Base-by-base conservation (phyloP, 2,113 vertebrate genomes). In the Puntigrus tetrazona region DNA sequence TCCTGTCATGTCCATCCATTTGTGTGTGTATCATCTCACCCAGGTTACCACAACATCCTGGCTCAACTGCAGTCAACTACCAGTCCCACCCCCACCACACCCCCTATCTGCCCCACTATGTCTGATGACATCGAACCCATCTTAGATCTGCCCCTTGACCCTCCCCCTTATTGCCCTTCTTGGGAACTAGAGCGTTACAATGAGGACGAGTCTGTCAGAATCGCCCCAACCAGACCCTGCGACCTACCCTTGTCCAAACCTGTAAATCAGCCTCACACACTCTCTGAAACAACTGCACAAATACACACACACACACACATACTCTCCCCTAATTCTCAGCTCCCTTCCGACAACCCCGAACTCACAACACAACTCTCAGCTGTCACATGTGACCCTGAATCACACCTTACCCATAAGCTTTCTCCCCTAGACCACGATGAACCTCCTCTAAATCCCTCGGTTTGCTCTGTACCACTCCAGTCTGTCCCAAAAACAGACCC, bases 31-130 rank as follows among this genome's bases (percentile, higher is more conserved):
- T 97, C 96, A 95, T 97, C 94, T 97, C 96, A 94, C 95, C 91
- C 96, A 99, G 97, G 97, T 97, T 96, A 96, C 93, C 93, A 97
- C 92, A 94, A 91, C 95, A 95, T 98, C 92, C 95, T 97, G 95
- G 93, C 95, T 92, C 97, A 98, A 95, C 95, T 98, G 95, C 96
- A 97, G 94, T 96, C 96, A 92, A 96, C 97, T 78, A 93, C 94
- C 86, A 91, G 93, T 95, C 97, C 92, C 94, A 93, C 91, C 96
- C 95, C 86, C 91, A 93, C 90, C 95, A 95, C 16, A 93, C 96
- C 92, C 94, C 96, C 94, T 94, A 92, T 91, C 90, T 92, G 65
- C 88, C 90, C 29, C 91, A 93, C 87, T 89, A 91, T 81, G 90
- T 57, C 92, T 92, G 86, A 78, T 47, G 59, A 80, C 88, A 82